Evolutionary conservation across 2,113 vertebrate genomes (phyloP).

Genomic region (Esox niger): DNA sequence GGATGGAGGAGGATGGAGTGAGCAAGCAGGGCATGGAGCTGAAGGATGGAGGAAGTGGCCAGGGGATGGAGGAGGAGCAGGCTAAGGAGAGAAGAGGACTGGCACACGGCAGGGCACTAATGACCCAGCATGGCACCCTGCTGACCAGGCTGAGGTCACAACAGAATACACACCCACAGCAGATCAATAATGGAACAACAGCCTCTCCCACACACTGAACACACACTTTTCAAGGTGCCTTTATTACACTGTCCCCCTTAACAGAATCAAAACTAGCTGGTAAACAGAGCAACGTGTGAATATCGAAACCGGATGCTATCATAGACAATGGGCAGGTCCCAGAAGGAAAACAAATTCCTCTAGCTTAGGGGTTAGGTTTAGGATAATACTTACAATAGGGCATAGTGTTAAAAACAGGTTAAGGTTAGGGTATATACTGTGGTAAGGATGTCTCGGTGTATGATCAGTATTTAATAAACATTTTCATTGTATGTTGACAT

Average conservation of each 20-base stretch:
- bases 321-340: no score
- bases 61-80: slow-evolving; percentile 8
- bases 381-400: no score
- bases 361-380: no score
- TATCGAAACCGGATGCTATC: slow-evolving; percentile 1
- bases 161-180: slow-evolving; percentile 21
- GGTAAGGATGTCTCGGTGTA: no score
- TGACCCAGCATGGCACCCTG: not conserved
- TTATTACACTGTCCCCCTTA: not conserved
- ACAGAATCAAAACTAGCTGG: not conserved
- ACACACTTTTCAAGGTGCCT: slow-evolving; percentile 11
- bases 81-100: slow-evolving; percentile 6
- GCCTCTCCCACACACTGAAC: not conserved
- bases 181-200: not conserved
- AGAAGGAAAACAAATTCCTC: no score
- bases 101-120: slow-evolving; percentile 14
- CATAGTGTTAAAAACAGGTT: no score
- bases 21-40: no score
- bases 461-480: no score
- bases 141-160: slow-evolving; percentile 17
- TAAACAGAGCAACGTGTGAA: not conserved
- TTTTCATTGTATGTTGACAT: no score
- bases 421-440: no score
- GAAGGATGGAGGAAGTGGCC: slow-evolving; percentile 18
- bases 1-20: slow-evolving; percentile 7